Base-by-base conservation (phyloP, 2,888 invertebrate species). In the Ommatoiulus sabulosus region DNA sequence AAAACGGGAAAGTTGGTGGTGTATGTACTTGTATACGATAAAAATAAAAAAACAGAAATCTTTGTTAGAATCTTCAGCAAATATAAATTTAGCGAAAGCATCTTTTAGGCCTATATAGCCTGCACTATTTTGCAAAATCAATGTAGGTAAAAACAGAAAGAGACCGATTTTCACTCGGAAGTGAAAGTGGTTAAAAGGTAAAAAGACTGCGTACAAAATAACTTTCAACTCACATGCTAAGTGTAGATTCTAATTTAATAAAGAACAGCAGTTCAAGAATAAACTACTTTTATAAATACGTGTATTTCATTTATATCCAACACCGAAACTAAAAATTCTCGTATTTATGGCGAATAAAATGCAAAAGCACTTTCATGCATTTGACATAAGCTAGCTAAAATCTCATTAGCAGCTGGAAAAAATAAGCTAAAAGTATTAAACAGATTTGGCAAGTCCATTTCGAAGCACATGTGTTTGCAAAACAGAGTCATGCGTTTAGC, bases 11-110 rank as follows among this genome's bases (percentile, higher is more conserved):
- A 10, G 72, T 72, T 72, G 24, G 72, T 72, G 24, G 24, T 10
- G 24, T 10, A n/a, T n/a, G n/a, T n/a, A n/a, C n/a, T n/a, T n/a
- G n/a, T n/a, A n/a, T n/a, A n/a, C n/a, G n/a, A n/a, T n/a, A n/a
- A n/a, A n/a, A n/a, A n/a, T n/a, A n/a, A n/a, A n/a, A n/a, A 72
- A 72, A 72, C 72, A 72, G 24, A 72, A 24, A 72, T 72, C 24
- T 8, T 24, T n/a, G 72, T 72, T 24, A 8, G 24, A 20, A 24
- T 24, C 72, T 72, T 24, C 24, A 72, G 72, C 72, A 24, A 72
- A 24, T 20, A 8, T 10, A 72, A 72, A 72, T 24, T 72, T 24
- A 24, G 72, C 20, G 24, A 72, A 24, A 72, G 15, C 24, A 72
- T n/a, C 72, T 72, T 72, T 72, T 72, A 72, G 72, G 72, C 8